Conservation (phyloP, 2,888 invertebrate species). For the Exephanes ischioxanthus region DNA sequence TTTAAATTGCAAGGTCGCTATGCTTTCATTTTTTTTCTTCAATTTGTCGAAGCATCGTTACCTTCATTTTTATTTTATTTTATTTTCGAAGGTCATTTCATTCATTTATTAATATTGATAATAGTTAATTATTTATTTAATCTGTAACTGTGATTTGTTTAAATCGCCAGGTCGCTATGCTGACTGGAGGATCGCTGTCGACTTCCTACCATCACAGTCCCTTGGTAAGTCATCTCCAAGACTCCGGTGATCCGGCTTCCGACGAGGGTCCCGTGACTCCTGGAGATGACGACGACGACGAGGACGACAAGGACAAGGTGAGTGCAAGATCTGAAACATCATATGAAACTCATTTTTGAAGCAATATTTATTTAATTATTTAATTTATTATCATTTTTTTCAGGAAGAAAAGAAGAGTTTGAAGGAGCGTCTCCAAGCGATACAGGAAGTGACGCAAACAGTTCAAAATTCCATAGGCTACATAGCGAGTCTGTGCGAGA, state of each 20-base stretch:
- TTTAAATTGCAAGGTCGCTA: background rate
- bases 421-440: slow-evolving; percentile 96
- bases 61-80: background rate
- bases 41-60: background rate
- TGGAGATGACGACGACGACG: slow-evolving; percentile 91
- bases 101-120: background rate
- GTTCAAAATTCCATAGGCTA: slow-evolving; percentile 98
- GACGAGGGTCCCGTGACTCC: slow-evolving; percentile 82
- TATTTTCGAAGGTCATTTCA: background rate
- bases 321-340: slow-evolving; percentile 27
- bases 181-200: slow-evolving; percentile 80
- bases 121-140: background rate
- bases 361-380: background rate
- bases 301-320: slow-evolving; percentile 95
- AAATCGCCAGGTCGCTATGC: slow-evolving; percentile 83
- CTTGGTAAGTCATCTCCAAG: slow-evolving; percentile 74
- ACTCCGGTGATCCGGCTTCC: slow-evolving; percentile 72
- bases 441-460: slow-evolving; percentile 98
- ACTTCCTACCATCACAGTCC: slow-evolving; percentile 74
- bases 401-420: slow-evolving; percentile 98
- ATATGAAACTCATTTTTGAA: background rate
- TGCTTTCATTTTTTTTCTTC: background rate
- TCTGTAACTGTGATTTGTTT: slow-evolving; percentile 66
- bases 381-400: background rate
- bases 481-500: slow-evolving; percentile 96